Percentiles rank a stretch among this genome's conserved stretches.
phyloP scores from a whole-genome alignment of 2,113 vertebrate species.

The mouse (Mus musculus) region DNA sequence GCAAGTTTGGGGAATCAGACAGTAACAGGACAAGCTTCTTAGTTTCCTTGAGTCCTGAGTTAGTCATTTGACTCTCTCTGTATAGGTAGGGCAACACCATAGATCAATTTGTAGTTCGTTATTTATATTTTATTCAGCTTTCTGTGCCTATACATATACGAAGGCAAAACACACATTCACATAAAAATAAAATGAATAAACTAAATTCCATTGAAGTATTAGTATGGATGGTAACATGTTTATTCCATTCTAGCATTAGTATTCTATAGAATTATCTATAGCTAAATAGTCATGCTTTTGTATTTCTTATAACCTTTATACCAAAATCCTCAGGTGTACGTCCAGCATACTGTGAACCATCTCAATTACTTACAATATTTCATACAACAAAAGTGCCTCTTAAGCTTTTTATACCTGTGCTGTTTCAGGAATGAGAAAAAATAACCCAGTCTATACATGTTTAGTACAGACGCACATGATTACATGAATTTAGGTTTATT shows the following conservation, averaged over 20 bases:
- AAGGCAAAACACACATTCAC: neutral
- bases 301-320: neutral
- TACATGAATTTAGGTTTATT: neutral
- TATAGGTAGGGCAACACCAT: neutral
- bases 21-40: neutral
- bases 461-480: neutral
- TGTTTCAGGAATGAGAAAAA: neutral
- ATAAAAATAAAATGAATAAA: neutral
- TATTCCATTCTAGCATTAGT: neutral
- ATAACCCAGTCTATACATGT: neutral
- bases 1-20: neutral
- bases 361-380: neutral
- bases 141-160: too few relatives aligned
- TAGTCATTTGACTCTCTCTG: neutral
- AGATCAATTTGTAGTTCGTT: conserved; percentile 4
- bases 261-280: neutral
- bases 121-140: neutral
- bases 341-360: neutral
- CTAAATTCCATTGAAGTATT: neutral
- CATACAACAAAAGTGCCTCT: neutral
- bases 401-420: neutral
- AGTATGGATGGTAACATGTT: neutral
- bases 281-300: neutral
- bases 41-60: neutral
- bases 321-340: neutral